These are phyloP conservation scores for Drymonia ruficornis DNA, from an alignment of 2,888 invertebrate species.

Conservation along the genomic window DNA sequence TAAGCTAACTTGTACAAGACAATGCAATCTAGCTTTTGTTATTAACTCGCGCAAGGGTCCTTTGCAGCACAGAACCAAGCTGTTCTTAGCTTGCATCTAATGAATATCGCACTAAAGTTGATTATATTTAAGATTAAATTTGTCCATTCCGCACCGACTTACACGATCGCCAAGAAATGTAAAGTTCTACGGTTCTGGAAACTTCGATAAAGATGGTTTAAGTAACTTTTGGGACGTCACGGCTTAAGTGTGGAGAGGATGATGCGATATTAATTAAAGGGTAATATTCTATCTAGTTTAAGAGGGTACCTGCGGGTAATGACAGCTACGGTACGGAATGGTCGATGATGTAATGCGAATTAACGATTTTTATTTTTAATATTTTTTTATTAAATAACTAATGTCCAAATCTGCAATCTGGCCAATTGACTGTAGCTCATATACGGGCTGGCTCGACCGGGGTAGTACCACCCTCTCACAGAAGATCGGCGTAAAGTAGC, in stretches of 20 bases:
- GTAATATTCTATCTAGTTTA: too few relatives aligned
- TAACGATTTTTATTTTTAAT: too few relatives aligned
- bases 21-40: not conserved
- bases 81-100: not conserved
- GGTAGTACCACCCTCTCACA: too few relatives aligned
- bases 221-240: slow-evolving; percentile 31
- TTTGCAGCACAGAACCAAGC: not conserved
- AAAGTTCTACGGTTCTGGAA: slow-evolving; percentile 39
- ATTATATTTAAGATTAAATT: slow-evolving; percentile 39
- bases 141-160: slow-evolving; percentile 36
- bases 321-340: too few relatives aligned
- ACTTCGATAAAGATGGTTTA: slow-evolving; percentile 49
- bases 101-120: not conserved
- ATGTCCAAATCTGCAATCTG: too few relatives aligned
- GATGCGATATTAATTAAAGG: not conserved
- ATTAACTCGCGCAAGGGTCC: not conserved
- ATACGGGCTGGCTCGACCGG: too few relatives aligned
- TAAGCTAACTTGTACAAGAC: too few relatives aligned
- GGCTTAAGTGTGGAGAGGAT: slow-evolving; percentile 32
- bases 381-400: too few relatives aligned
- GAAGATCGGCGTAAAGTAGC: too few relatives aligned
- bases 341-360: too few relatives aligned
- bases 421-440: too few relatives aligned
- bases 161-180: slow-evolving; percentile 42
- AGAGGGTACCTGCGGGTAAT: too few relatives aligned